A percentile compares a stretch with the other conserved stretches of the same genome.
phyloP scores from a whole-genome alignment of 2,888 invertebrate species.

The Sisyra terminalis region DNA sequence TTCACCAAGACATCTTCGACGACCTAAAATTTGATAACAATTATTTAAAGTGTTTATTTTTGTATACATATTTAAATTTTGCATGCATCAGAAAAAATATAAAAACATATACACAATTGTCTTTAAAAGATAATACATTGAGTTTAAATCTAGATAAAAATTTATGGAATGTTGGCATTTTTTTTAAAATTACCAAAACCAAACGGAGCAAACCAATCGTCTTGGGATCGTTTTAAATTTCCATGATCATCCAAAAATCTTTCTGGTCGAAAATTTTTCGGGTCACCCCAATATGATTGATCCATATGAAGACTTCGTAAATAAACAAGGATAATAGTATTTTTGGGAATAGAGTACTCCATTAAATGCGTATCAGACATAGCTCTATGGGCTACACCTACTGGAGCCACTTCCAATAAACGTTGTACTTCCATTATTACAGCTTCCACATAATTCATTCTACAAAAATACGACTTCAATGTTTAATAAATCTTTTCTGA shows the following conservation, averaged over 20 bases:
- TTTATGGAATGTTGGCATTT: too few species aligned
- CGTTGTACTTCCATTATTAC: constrained; percentile 34
- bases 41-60: too few species aligned
- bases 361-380: constrained; percentile 24
- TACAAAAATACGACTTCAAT: constrained; percentile 15
- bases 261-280: constrained; percentile 41
- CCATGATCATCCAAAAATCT: constrained; percentile 41
- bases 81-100: too few species aligned
- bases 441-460: constrained; percentile 27
- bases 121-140: too few species aligned
- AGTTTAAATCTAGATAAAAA: too few species aligned
- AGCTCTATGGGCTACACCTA: constrained; percentile 36
- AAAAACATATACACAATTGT: too few species aligned
- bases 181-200: constrained; percentile 39
- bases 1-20: constrained; percentile 46
- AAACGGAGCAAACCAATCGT: constrained; percentile 42
- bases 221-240: constrained; percentile 25
- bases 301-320: constrained; percentile 45
- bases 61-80: too few species aligned
- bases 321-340: constrained; percentile 40
- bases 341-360: constrained; percentile 32
- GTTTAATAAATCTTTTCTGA: too few species aligned
- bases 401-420: constrained; percentile 29
- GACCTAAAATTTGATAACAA: constrained; percentile 30
- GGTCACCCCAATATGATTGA: constrained; percentile 37